Evolutionary conservation across 1,140 invertebrate species (phyloP).

Genomic region (Carcinoscorpius rotundicauda): DNA sequence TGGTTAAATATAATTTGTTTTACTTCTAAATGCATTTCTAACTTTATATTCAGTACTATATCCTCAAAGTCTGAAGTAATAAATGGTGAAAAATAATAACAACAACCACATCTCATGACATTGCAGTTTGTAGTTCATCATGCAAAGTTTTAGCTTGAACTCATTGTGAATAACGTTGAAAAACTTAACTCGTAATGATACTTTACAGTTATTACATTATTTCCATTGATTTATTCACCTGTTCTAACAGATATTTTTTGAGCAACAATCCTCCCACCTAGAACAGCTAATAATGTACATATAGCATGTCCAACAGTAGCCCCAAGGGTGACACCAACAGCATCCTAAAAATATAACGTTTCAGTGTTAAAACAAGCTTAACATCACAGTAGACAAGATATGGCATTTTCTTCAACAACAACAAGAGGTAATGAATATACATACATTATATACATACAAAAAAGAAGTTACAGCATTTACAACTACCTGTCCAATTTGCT

Average conservation of each 20-base stretch:
- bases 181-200: neutral
- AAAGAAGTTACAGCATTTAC: no score
- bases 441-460: no score
- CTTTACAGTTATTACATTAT: neutral
- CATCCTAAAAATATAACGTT: slow-evolving; percentile 15
- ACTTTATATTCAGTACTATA: neutral
- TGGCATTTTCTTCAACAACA: no score
- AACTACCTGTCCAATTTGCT: no score
- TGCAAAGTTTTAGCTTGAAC: neutral
- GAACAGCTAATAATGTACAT: slow-evolving; percentile 92
- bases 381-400: no score
- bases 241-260: slow-evolving; percentile 86
- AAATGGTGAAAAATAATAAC: neutral
- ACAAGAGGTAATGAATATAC: no score
- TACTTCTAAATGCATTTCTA: no score
- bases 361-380: no score
- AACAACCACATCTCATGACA: neutral
- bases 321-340: slow-evolving; percentile 56
- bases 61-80: neutral
- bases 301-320: slow-evolving; percentile 84
- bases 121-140: neutral
- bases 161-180: neutral
- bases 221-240: slow-evolving; percentile 41
- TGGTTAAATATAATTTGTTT: no score
- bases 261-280: slow-evolving; percentile 89